phyloP scores from a whole-genome alignment of 1,140 invertebrate species.

The Tetranychus cinnabarinus region DNA sequence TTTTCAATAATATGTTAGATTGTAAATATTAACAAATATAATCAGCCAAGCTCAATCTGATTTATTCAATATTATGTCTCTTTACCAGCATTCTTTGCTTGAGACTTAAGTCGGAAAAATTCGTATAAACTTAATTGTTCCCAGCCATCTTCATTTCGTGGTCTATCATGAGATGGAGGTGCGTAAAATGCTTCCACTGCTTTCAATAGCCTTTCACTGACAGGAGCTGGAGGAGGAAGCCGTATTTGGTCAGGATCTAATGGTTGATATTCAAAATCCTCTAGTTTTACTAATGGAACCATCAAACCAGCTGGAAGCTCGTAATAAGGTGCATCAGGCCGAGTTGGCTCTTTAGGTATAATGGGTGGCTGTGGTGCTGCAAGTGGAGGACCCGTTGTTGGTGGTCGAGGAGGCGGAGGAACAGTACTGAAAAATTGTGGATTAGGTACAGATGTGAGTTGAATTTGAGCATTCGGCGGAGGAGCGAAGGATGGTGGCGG shows the following conservation, averaged over 20 bases:
- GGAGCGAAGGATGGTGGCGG: conserved; percentile 20
- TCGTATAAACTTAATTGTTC: conserved; percentile 88
- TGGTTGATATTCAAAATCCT: conserved; percentile 68
- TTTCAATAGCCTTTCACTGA: conserved; percentile 63
- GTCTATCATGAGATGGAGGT: conserved; percentile 70
- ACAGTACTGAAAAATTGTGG: neutral
- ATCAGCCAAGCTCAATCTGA: too few species aligned
- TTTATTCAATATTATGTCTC: too few species aligned
- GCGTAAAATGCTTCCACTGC: conserved; percentile 89
- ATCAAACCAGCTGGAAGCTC: conserved; percentile 86
- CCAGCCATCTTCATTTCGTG: conserved; percentile 90
- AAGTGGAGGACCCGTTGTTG: neutral
- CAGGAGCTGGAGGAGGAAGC: conserved; percentile 71
- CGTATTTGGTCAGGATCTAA: conserved; percentile 70
- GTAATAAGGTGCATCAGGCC: conserved; percentile 79
- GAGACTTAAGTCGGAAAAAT: conserved; percentile 86
- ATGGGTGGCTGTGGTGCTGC: conserved; percentile 1
- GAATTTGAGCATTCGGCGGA: conserved; percentile 12
- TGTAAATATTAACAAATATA: too few species aligned
- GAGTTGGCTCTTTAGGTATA: conserved; percentile 23
- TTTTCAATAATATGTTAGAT: too few species aligned
- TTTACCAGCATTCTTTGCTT: conserved; percentile 36
- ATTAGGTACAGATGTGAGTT: neutral
- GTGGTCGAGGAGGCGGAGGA: neutral
- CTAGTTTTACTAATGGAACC: conserved; percentile 72